Evolutionary conservation across 2,797 vertebrate species (phyloP).

Genomic region (Anguilla anguilla): DNA sequence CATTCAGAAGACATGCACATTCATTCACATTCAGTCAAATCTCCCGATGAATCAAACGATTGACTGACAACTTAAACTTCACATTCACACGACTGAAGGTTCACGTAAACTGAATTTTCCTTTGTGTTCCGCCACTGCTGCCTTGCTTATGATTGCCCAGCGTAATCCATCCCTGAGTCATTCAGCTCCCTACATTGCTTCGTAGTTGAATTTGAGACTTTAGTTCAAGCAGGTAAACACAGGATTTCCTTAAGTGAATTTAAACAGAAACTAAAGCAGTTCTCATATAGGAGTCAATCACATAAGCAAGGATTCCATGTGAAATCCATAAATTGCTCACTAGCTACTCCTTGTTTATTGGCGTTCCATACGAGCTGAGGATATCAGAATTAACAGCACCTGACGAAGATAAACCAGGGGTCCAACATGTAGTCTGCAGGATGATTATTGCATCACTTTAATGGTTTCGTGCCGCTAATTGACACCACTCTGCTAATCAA

Average conservation of each 20-base stretch:
- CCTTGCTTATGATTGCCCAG: too few species aligned
- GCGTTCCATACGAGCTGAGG: neutral
- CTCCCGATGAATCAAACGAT: neutral
- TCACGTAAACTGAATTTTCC: neutral
- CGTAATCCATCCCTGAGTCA: too few species aligned
- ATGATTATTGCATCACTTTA: neutral
- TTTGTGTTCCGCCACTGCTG: neutral
- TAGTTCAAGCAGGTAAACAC: too few species aligned
- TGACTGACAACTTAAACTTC: neutral
- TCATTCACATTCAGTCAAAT: neutral
- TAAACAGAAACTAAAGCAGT: neutral
- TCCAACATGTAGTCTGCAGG: neutral
- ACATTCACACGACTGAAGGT: neutral
- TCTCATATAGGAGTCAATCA: neutral
- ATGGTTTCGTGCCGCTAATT: neutral
- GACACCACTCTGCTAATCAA: neutral
- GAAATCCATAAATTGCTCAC: neutral
- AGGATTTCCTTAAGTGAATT: neutral
- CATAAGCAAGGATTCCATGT: neutral
- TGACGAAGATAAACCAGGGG: neutral
- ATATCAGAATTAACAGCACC: neutral
- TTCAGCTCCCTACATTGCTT: too few species aligned
- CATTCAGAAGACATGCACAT: neutral
- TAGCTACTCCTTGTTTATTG: neutral
- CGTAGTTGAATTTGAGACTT: too few species aligned